These are phyloP conservation scores for Synchiropus splendidus DNA, from an alignment of 2,113 vertebrate species.

Conservation along the genomic window DNA sequence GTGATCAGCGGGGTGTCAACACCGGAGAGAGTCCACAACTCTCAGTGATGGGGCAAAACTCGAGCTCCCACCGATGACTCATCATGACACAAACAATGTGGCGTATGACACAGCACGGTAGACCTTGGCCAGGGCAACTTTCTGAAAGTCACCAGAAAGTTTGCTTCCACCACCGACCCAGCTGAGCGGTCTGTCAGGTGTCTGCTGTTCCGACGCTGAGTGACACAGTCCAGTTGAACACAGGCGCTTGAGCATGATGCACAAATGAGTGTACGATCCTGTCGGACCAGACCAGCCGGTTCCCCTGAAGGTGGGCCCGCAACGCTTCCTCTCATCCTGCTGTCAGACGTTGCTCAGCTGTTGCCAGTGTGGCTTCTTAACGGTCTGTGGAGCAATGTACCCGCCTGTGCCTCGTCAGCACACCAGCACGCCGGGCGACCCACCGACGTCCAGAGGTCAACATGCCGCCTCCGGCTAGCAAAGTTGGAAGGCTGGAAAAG, in stretches of 20 bases:
- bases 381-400: conserved; percentile 43
- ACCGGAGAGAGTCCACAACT: conserved; percentile 19
- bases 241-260: conserved; percentile 21
- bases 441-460: conserved; percentile 29
- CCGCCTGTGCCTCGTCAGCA: conserved; percentile 36
- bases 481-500: background rate
- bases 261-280: conserved; percentile 15
- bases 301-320: conserved; percentile 23
- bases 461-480: conserved; percentile 21
- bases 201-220: conserved; percentile 35
- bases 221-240: too few relatives aligned
- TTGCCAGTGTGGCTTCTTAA: conserved; percentile 37
- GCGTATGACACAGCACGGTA: conserved; percentile 28
- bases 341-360: conserved; percentile 35
- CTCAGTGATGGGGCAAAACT: conserved; percentile 20
- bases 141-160: conserved; percentile 29
- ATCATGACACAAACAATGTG: conserved; percentile 29
- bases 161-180: conserved; percentile 31
- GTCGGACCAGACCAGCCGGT: conserved; percentile 9
- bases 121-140: conserved; percentile 32
- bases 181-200: conserved; percentile 42
- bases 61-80: conserved; percentile 41
- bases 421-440: conserved; percentile 24
- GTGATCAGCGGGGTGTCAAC: conserved; percentile 17
- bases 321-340: conserved; percentile 27